Percentiles rank a stretch among this genome's conserved stretches.
Conservation (phyloP, 2,888 invertebrate genomes). For the Furcula furcula region DNA sequence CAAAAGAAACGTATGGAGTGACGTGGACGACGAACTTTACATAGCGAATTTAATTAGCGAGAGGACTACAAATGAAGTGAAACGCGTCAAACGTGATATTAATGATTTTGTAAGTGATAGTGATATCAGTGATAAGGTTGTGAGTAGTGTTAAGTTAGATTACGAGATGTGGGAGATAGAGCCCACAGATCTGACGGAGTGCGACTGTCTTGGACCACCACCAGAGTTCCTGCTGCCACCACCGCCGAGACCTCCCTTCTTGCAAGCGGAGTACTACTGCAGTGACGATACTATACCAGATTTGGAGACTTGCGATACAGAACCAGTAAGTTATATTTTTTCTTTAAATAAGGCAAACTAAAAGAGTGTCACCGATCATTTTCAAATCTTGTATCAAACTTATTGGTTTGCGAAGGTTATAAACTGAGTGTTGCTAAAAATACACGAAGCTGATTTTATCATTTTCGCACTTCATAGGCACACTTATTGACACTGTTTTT, state of each 20-base stretch:
- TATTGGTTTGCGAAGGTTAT: too few species aligned
- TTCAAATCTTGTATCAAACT: too few species aligned
- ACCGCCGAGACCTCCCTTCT: constrained; percentile 87
- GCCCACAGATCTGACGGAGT: constrained; percentile 86
- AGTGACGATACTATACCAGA: constrained; percentile 86
- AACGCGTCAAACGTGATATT: constrained; percentile 74
- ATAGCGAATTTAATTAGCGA: constrained; percentile 71
- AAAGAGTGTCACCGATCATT: too few species aligned
- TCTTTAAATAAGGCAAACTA: too few species aligned
- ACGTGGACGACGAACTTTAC: constrained; percentile 76
- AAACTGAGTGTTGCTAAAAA: too few species aligned
- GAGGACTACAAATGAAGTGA: constrained; percentile 70
- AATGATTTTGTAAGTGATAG: constrained; percentile 61
- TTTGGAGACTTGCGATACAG: constrained; percentile 88
- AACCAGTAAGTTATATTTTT: constrained; percentile 91
- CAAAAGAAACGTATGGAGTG: constrained; percentile 73
- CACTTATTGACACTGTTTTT: too few species aligned
- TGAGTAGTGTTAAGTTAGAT: constrained; percentile 80
- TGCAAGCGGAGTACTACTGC: constrained; percentile 86
- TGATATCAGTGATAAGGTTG: constrained; percentile 76
- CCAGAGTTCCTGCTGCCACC: constrained; percentile 89
- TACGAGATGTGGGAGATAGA: constrained; percentile 88
- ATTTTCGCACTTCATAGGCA: too few species aligned
- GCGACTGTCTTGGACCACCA: constrained; percentile 89
- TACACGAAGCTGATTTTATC: too few species aligned